phyloP scores from a whole-genome alignment of 1,140 invertebrate genomes.

The Dendroctonus valens region DNA sequence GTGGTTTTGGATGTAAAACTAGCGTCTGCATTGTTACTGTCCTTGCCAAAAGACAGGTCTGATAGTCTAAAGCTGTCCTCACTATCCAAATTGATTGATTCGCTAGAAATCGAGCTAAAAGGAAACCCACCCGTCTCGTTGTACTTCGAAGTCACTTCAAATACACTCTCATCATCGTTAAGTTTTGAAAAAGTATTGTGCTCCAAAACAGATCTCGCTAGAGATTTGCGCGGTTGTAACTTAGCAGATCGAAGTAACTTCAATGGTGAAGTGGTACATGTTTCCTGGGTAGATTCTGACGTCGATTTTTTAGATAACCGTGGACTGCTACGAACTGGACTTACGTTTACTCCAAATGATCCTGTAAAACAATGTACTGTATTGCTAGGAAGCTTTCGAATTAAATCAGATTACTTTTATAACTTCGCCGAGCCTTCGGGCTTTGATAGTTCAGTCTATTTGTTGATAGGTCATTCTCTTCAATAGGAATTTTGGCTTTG shows the following conservation, averaged over 20 bases:
- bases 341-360: conserved; percentile 12
- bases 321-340: conserved; percentile 20
- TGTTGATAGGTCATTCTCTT: too few species aligned
- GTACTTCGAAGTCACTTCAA: too few species aligned
- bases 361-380: conserved; percentile 19
- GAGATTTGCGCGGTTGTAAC: conserved; percentile 35
- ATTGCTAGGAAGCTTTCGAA: background rate
- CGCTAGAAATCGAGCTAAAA: too few species aligned
- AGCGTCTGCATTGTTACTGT: too few species aligned
- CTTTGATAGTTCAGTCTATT: conserved; percentile 13
- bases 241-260: background rate
- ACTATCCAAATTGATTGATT: too few species aligned
- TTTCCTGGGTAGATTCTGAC: background rate
- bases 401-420: conserved; percentile 35
- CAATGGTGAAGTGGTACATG: background rate
- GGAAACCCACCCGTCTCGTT: too few species aligned
- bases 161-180: background rate
- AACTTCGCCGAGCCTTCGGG: conserved; percentile 37
- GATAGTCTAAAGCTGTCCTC: too few species aligned
- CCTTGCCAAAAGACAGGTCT: too few species aligned
- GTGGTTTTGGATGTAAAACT: too few species aligned
- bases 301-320: conserved; percentile 21
- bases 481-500: too few species aligned
- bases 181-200: conserved; percentile 38
- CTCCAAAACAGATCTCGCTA: conserved; percentile 41